Evolutionary conservation across 2,113 vertebrate genomes (phyloP), one percentile per base, ranked within the genome.

Genomic region (Triplophysa siluroides): DNA sequence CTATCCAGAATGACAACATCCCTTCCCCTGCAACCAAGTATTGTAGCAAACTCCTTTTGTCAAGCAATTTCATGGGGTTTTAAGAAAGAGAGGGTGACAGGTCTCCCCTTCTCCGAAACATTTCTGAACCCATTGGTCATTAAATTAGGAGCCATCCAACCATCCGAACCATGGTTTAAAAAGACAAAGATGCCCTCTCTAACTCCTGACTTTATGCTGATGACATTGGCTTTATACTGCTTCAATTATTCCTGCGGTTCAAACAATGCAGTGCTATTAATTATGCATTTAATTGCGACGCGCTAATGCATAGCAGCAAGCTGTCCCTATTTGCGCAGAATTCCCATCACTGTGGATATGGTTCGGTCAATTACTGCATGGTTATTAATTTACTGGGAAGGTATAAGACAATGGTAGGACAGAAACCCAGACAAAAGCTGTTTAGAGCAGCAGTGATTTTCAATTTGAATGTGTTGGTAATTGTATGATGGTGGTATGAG

Each of bases 211-310:
- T 60, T 73, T 73, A 73, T 60, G 12, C 78, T 83, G 78, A 85
- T 70, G 64, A 79, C 78, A 85, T 86, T 86, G 88, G 86, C 89
- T 89, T 85, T 87, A 87, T 86, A 91, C 38, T n/a, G 43, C 89
- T 88, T 86, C 86, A 83, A 86, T 88, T 90, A 90, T 90, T 90
- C 86, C 89, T 63, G 89, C 58, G 85, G 87, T 90, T 89, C 90
- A 91, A 88, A 91, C 80, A 61, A 89, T 79, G 82, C 88, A 83
- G 89, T 88, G 85, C 86, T 64, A 52, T 79, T 67, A 87, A 91
- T 92, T 90, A 89, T 88, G 85, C 82, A 81, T 82, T 85, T 88
- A 90, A 90, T 89, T 76, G 52, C 50, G 7, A 21, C 58, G 58
- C 58, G 26, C 33, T 71, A 54, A 38, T 64, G 47, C n/a, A 8